Conservation (phyloP, 2,113 vertebrate genomes). For the Azemiops feae region DNA sequence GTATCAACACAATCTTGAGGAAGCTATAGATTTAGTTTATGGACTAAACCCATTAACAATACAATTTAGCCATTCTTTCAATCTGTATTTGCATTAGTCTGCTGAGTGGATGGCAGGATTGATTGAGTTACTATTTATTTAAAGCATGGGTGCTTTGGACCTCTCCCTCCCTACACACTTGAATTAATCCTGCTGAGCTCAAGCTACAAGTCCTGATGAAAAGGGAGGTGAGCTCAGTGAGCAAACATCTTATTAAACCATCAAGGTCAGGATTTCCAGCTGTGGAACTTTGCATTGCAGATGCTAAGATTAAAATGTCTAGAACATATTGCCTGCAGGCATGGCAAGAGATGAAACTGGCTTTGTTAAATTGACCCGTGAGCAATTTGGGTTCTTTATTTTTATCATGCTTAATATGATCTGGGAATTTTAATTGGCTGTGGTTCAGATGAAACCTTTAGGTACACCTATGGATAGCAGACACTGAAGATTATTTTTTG, state of each 20-base stretch:
- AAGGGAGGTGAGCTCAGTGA: neutral
- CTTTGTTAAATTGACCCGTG: neutral
- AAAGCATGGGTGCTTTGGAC: neutral
- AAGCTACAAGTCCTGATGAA: neutral
- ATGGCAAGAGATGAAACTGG: slow-evolving; percentile 23
- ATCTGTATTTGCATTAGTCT: neutral
- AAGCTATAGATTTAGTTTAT: neutral
- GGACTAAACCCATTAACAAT: neutral
- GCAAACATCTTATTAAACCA: neutral
- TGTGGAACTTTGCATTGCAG: neutral
- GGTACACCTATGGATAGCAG: slow-evolving; percentile 47
- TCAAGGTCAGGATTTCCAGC: neutral
- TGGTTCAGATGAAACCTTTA: slow-evolving; percentile 59
- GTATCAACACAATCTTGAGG: neutral
- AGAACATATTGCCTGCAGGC: neutral
- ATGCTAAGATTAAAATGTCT: neutral
- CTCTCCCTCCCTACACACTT: neutral
- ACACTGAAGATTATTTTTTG: slow-evolving; percentile 62
- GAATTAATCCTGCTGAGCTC: neutral
- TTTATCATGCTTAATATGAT: slow-evolving; percentile 33
- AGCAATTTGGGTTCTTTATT: slow-evolving; percentile 27
- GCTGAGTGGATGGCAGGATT: neutral
- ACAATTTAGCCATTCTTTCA: neutral
- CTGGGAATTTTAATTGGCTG: slow-evolving; percentile 59
- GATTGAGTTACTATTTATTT: neutral